These are phyloP conservation scores for Mimumesa dahlbomi DNA, from an alignment of 2,888 invertebrate species.

Conservation along the genomic window DNA sequence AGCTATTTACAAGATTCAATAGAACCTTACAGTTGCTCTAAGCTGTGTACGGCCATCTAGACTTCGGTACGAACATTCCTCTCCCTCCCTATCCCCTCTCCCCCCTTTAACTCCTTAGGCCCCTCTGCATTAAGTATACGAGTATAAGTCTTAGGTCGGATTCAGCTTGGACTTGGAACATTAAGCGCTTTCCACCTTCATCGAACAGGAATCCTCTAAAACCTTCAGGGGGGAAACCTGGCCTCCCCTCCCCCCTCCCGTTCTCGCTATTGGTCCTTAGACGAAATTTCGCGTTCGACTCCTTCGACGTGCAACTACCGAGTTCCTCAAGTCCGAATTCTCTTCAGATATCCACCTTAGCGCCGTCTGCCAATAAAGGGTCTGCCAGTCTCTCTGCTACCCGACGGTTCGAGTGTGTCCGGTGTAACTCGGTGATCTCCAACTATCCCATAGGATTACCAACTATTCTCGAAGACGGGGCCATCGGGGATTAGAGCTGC, in stretches of 20 bases:
- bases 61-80: conserved; percentile 8
- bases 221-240: conserved; percentile 16
- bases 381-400: conserved; percentile 44
- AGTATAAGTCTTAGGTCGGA: conserved; percentile 59
- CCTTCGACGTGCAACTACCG: conserved; percentile 61
- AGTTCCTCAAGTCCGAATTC: conserved; percentile 66
- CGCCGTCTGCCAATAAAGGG: conserved; percentile 65
- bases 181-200: conserved; percentile 63
- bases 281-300: conserved; percentile 53
- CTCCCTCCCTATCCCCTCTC: conserved; percentile 7
- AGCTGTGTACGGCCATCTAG: conserved; percentile 28
- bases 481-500: conserved; percentile 67
- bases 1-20: conserved; percentile 48
- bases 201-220: conserved; percentile 29
- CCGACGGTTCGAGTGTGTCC: conserved; percentile 72
- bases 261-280: conserved; percentile 34
- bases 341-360: conserved; percentile 67
- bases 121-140: conserved; percentile 58
- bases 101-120: conserved; percentile 36
- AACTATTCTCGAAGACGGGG: conserved; percentile 79
- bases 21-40: conserved; percentile 41
- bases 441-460: conserved; percentile 80
- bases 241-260: conserved; percentile 4
- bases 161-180: conserved; percentile 63
- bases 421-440: conserved; percentile 79